Evolutionary conservation across 2,797 vertebrate species (phyloP).

Genomic region (Spinus pinus): DNA sequence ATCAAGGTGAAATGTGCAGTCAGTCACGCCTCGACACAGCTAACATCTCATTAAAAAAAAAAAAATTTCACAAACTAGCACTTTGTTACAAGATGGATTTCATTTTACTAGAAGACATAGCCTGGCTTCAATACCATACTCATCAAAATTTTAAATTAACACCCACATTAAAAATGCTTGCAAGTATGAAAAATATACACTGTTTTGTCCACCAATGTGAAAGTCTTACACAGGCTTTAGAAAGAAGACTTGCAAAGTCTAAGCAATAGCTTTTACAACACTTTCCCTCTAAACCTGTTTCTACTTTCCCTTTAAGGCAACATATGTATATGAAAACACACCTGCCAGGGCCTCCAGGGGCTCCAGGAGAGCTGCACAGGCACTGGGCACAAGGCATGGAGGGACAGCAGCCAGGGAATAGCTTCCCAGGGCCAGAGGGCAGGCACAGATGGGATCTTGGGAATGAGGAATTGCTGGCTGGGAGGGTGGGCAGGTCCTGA

Average conservation of each 20-base stretch:
- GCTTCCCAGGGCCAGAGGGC: neutral
- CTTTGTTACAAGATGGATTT: neutral
- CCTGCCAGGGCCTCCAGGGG: neutral
- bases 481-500: fast-evolving
- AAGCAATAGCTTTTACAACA: neutral
- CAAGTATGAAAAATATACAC: fast-evolving
- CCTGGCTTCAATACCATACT: neutral
- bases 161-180: neutral
- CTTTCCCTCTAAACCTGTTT: neutral
- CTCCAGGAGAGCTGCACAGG: neutral
- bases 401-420: neutral
- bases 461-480: fast-evolving
- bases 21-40: neutral
- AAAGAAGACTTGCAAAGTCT: neutral
- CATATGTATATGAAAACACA: fast-evolving
- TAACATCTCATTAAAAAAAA: neutral
- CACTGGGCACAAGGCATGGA: fast-evolving
- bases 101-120: neutral
- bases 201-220: neutral
- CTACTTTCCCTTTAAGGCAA: neutral
- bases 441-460: fast-evolving
- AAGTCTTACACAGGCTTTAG: neutral
- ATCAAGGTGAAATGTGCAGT: slow-evolving; percentile 20
- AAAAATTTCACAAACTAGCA: neutral
- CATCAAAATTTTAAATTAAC: neutral